Percentiles rank a stretch among this genome's conserved stretches.
Evolutionary conservation across 2,888 invertebrate species (phyloP).

Genomic region (Campopleginae sp.): DNA sequence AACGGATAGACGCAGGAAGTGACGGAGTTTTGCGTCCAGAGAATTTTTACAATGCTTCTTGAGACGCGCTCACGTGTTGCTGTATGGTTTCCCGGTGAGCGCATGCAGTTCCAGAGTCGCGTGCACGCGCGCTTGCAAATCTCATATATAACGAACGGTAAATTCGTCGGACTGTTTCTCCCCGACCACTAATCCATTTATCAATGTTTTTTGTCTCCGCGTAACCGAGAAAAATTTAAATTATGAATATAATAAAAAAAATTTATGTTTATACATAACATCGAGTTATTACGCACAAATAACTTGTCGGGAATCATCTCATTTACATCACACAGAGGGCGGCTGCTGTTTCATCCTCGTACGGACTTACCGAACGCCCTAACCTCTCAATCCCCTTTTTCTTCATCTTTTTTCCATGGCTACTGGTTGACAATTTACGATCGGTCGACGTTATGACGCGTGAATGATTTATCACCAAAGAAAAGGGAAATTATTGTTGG

Average conservation of each 20-base stretch:
- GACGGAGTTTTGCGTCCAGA: conserved; percentile 62
- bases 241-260: background rate
- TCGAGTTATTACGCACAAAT: conserved; percentile 1
- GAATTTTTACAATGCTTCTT: conserved; percentile 63
- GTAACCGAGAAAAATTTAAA: conserved; percentile 10
- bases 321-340: conserved; percentile 51
- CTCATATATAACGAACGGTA: conserved; percentile 60
- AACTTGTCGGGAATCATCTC: conserved; percentile 42
- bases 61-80: conserved; percentile 64
- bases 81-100: conserved; percentile 29
- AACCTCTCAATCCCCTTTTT: conserved; percentile 11
- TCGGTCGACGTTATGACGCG: conserved; percentile 53
- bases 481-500: conserved; percentile 23
- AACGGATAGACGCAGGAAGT: conserved; percentile 61
- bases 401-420: conserved; percentile 25
- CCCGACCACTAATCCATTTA: conserved; percentile 56
- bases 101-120: conserved; percentile 48
- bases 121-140: conserved; percentile 61
- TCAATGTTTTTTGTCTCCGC: conserved; percentile 27
- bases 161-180: conserved; percentile 55
- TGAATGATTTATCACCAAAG: conserved; percentile 54
- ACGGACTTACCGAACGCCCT: background rate
- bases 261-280: too few relatives aligned
- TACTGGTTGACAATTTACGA: conserved; percentile 49
- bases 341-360: conserved; percentile 12